Evolutionary conservation across 1,140 invertebrate species (phyloP).

Genomic region (Lordiphosa mommai): DNA sequence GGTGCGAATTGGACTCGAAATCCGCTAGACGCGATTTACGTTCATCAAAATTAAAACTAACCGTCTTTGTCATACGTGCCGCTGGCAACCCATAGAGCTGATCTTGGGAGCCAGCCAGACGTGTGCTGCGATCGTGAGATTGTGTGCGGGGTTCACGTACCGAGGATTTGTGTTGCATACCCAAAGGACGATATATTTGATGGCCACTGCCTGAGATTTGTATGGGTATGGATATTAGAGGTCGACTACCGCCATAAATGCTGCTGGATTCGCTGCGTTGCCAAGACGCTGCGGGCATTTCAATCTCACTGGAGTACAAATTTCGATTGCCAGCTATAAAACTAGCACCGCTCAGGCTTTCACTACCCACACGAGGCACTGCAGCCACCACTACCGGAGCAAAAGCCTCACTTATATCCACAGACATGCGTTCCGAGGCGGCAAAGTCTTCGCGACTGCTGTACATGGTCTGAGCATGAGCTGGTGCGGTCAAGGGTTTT

Average conservation of each 20-base stretch:
- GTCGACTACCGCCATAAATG: conserved; percentile 50
- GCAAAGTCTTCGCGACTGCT: conserved; percentile 71
- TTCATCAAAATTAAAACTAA: conserved; percentile 79
- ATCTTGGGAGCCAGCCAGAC: conserved; percentile 56
- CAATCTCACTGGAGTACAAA: conserved; percentile 67
- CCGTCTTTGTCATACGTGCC: conserved; percentile 77
- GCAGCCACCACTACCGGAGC: conserved; percentile 62
- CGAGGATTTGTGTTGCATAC: conserved; percentile 42
- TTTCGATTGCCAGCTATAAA: conserved; percentile 66
- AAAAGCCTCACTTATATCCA: conserved; percentile 62
- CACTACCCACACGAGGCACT: conserved; percentile 35
- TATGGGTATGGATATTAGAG: conserved; percentile 67
- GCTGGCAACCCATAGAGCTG: conserved; percentile 49
- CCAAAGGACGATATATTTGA: conserved; percentile 45
- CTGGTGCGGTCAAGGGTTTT: conserved; percentile 39
- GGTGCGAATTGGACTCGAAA: conserved; percentile 67
- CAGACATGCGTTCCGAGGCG: conserved; percentile 47
- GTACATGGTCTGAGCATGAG: conserved; percentile 55
- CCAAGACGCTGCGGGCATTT: conserved; percentile 33
- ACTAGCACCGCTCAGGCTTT: conserved; percentile 36
- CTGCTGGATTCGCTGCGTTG: conserved; percentile 35
- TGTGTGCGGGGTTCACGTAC: conserved; percentile 67
- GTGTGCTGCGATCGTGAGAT: conserved; percentile 62
- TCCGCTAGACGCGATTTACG: conserved; percentile 71
- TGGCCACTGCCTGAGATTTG: conserved; percentile 44